phyloP scores from a whole-genome alignment of 53 echinoderm and acorn worm genomes.

The Holothuria scabra region DNA sequence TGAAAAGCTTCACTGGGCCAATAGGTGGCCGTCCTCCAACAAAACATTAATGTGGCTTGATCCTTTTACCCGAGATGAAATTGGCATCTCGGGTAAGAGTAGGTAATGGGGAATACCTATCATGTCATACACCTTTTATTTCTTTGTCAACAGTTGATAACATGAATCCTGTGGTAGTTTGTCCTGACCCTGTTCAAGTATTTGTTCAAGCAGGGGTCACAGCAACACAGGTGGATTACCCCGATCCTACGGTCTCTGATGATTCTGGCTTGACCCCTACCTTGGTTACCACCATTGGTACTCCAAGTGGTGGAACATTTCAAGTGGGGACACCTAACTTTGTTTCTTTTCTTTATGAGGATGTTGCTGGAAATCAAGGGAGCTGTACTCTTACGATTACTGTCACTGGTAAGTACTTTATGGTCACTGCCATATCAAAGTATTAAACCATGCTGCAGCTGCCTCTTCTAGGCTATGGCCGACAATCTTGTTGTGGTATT shows the following conservation, averaged over 20 bases:
- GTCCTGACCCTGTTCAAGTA: conserved; percentile 4
- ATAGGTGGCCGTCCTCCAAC: no score
- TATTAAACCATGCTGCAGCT: no score
- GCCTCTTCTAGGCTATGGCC: no score
- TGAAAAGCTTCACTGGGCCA: no score
- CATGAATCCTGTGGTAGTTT: not conserved
- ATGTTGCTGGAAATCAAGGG: conserved; percentile 7
- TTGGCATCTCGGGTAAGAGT: no score
- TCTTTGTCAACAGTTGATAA: conserved; percentile 19
- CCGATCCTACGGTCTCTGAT: not conserved
- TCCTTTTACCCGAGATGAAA: no score
- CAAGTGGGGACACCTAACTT: not conserved
- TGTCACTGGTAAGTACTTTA: conserved; percentile 8
- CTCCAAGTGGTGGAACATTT: conserved; percentile 5
- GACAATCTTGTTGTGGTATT: no score
- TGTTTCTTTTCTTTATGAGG: conserved; percentile 19
- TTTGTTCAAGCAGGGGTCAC: not conserved
- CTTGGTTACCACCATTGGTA: not conserved
- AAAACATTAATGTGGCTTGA: no score
- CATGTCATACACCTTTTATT: no score
- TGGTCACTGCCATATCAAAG: no score
- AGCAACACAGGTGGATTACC: not conserved
- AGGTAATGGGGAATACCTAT: no score
- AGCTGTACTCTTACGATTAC: not conserved
- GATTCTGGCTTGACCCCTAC: conserved; percentile 27